Conservation (phyloP, 2,888 invertebrate species). For the Blastobasis lacticolella region DNA sequence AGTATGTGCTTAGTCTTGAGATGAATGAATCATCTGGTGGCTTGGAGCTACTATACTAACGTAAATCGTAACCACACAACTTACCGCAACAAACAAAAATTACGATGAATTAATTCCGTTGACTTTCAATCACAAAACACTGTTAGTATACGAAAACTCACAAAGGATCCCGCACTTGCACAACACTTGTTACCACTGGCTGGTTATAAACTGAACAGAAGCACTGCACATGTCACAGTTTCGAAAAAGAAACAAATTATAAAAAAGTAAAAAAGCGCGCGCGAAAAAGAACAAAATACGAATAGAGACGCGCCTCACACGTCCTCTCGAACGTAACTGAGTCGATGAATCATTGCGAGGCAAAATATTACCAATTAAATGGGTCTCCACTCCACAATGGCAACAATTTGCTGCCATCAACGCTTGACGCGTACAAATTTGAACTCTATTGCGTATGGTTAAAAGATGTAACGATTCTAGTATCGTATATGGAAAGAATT, state of each 20-base stretch:
- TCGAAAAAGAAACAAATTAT: slow-evolving; percentile 29
- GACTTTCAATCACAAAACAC: too few species aligned
- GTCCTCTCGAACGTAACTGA: slow-evolving; percentile 49
- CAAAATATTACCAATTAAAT: slow-evolving; percentile 67
- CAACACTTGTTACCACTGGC: too few species aligned
- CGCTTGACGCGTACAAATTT: slow-evolving; percentile 29
- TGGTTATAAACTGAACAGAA: slow-evolving; percentile 28
- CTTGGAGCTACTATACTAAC: too few species aligned
- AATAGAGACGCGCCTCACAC: slow-evolving; percentile 35
- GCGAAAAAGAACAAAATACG: slow-evolving; percentile 27
- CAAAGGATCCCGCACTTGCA: too few species aligned
- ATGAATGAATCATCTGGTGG: too few species aligned
- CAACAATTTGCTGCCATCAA: slow-evolving; percentile 26
- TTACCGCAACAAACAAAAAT: too few species aligned
- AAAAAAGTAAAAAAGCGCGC: background rate
- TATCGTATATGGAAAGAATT: background rate
- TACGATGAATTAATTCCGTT: too few species aligned
- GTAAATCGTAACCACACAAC: too few species aligned
- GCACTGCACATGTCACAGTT: slow-evolving; percentile 36
- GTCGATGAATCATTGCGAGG: slow-evolving; percentile 62
- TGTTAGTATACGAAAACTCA: too few species aligned
- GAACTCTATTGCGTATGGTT: slow-evolving; percentile 24
- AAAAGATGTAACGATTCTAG: background rate
- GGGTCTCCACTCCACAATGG: slow-evolving; percentile 35
- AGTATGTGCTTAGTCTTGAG: too few species aligned